Percentiles rank a stretch among this genome's conserved stretches.
Evolutionary conservation across 2,113 vertebrate species (phyloP).

Genomic region (Pantherophis guttatus): DNA sequence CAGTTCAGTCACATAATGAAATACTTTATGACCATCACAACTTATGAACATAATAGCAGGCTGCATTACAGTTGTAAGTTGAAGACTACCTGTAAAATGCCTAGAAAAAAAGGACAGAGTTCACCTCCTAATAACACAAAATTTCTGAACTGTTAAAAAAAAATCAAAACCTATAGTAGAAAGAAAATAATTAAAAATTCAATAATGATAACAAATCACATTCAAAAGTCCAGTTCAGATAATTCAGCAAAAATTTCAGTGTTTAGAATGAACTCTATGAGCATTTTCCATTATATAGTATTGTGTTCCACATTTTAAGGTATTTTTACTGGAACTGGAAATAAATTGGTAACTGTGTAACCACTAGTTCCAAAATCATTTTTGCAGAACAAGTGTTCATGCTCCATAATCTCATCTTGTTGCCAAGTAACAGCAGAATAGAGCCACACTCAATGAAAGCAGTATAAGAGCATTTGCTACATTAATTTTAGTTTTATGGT

Average conservation of each 20-base stretch:
- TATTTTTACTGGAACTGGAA: conserved; percentile 13
- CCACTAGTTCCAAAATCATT: conserved; percentile 36
- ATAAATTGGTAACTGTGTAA: conserved; percentile 51
- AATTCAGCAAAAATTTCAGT: conserved; percentile 12
- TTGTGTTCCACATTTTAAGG: conserved; percentile 14
- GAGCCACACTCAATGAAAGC: conserved; percentile 48
- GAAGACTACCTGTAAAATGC: neutral
- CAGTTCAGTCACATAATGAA: neutral
- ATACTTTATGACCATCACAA: neutral
- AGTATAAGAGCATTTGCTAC: conserved; percentile 52
- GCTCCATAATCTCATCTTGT: conserved; percentile 49
- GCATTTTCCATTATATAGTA: conserved; percentile 4
- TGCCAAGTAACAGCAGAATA: conserved; percentile 61
- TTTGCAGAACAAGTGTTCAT: conserved; percentile 55
- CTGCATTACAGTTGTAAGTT: too few species aligned
- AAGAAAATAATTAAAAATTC: neutral
- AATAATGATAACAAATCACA: neutral
- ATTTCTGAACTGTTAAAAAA: neutral
- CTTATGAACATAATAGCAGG: too few species aligned
- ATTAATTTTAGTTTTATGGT: conserved; percentile 49
- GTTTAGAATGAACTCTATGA: neutral
- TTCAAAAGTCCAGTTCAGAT: neutral
- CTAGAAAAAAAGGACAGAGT: neutral
- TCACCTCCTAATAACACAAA: neutral
- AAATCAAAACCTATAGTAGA: neutral